These are phyloP conservation scores for Gastrophysa polygoni DNA, from an alignment of 2,888 invertebrate species.

Conservation along the genomic window DNA sequence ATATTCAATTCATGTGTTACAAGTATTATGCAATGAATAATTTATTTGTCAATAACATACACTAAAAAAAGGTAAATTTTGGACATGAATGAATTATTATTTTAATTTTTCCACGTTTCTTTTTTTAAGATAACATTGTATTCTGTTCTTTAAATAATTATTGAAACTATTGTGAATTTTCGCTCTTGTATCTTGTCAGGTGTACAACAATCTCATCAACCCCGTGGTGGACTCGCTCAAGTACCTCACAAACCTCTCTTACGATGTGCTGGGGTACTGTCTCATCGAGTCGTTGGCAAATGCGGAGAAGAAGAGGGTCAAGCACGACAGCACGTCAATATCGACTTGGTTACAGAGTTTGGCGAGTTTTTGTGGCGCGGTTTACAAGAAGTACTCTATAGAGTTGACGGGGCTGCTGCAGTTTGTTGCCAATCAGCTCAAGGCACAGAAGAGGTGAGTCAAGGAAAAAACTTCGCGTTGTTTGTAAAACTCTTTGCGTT, in stretches of 20 bases:
- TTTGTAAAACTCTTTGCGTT: too few species aligned
- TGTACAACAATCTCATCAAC: conserved; percentile 58
- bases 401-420: conserved; percentile 95
- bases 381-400: conserved; percentile 96
- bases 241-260: conserved; percentile 92
- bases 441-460: conserved; percentile 88
- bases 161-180: too few species aligned
- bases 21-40: too few species aligned
- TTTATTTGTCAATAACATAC: too few species aligned
- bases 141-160: too few species aligned
- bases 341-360: conserved; percentile 94
- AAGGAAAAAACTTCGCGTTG: background rate
- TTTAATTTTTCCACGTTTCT: too few species aligned
- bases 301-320: conserved; percentile 77
- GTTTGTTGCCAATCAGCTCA: conserved; percentile 96
- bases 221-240: conserved; percentile 98
- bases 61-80: too few species aligned
- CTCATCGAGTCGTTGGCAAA: conserved; percentile 89
- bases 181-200: too few species aligned
- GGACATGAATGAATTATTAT: too few species aligned
- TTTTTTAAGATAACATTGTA: too few species aligned
- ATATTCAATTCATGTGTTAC: too few species aligned
- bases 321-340: conserved; percentile 89
- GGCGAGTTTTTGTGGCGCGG: conserved; percentile 93
- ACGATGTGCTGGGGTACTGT: conserved; percentile 95